Evolutionary conservation across 2,797 vertebrate species (phyloP).

Genomic region (Lagodon rhomboides): DNA sequence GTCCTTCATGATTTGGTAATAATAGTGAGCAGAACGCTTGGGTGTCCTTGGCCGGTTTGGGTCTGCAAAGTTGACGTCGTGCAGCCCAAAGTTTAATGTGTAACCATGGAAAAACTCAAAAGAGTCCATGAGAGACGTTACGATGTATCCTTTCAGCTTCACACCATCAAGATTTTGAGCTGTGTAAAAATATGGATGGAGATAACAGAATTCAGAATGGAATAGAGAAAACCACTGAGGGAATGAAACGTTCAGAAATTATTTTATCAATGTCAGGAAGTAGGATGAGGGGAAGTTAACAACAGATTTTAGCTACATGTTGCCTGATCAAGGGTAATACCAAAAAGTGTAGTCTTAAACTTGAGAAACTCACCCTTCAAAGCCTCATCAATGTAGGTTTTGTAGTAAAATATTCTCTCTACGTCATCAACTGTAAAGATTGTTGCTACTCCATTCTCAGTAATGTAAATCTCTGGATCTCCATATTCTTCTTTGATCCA

Average conservation of each 20-base stretch:
- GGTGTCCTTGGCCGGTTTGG: slow-evolving; percentile 88
- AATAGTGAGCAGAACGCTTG: slow-evolving; percentile 90
- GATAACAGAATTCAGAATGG: neutral
- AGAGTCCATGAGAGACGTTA: slow-evolving; percentile 91
- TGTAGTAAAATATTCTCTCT: slow-evolving; percentile 89
- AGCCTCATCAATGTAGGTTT: slow-evolving; percentile 94
- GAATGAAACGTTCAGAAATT: too few relatives aligned
- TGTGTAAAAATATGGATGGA: slow-evolving; percentile 77
- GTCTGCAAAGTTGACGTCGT: slow-evolving; percentile 90
- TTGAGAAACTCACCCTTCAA: slow-evolving; percentile 88
- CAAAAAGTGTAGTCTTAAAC: too few relatives aligned
- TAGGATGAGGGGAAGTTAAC: too few relatives aligned
- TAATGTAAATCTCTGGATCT: slow-evolving; percentile 91
- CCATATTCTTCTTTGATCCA: slow-evolving; percentile 97
- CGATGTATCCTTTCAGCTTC: slow-evolving; percentile 89
- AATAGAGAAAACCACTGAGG: neutral
- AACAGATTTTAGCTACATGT: neutral
- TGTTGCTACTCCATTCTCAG: slow-evolving; percentile 91
- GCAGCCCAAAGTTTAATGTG: slow-evolving; percentile 89
- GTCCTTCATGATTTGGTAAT: slow-evolving; percentile 87
- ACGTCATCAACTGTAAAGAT: slow-evolving; percentile 84
- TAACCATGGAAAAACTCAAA: slow-evolving; percentile 95
- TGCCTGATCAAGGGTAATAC: neutral
- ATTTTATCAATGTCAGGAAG: too few relatives aligned
- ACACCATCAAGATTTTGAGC: slow-evolving; percentile 91